Percentiles rank a stretch among this genome's conserved stretches.
Evolutionary conservation across 2,888 invertebrate genomes (phyloP).

Genomic region (Rhyacophila evoluta): DNA sequence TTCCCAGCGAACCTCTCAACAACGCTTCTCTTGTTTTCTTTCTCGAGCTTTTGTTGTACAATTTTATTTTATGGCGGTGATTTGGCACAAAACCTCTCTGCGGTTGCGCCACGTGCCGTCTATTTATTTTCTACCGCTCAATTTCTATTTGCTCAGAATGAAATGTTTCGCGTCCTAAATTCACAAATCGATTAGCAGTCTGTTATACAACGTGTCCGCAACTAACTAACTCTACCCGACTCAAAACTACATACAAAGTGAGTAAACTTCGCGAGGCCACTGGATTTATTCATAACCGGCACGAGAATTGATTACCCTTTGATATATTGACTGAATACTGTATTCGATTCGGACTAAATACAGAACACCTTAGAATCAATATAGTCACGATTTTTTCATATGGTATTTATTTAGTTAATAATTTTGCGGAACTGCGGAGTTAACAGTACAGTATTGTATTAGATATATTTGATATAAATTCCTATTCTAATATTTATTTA

Average conservation of each 20-base stretch:
- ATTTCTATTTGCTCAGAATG: neutral
- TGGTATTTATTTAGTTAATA: too few species aligned
- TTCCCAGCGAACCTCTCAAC: neutral
- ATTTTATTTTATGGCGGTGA: neutral
- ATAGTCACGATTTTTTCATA: too few species aligned
- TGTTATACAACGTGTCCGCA: neutral
- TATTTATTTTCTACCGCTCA: neutral
- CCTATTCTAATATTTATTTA: too few species aligned
- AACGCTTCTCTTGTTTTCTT: neutral
- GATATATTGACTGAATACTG: neutral
- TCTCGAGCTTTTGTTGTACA: neutral
- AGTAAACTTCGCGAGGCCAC: neutral
- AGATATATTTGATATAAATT: too few species aligned
- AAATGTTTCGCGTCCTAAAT: neutral
- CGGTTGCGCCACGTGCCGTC: neutral
- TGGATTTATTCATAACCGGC: neutral
- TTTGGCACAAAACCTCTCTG: slow-evolving; percentile 6
- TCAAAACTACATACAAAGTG: neutral
- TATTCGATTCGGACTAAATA: too few species aligned
- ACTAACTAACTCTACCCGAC: neutral
- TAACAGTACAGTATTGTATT: too few species aligned
- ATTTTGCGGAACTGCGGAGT: too few species aligned
- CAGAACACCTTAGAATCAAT: too few species aligned
- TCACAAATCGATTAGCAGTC: neutral
- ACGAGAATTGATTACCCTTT: neutral